A percentile compares a stretch with the other conserved stretches of the same genome.
Conservation (phyloP, 1,140 invertebrate genomes). For the Harpegnathos saltator region DNA sequence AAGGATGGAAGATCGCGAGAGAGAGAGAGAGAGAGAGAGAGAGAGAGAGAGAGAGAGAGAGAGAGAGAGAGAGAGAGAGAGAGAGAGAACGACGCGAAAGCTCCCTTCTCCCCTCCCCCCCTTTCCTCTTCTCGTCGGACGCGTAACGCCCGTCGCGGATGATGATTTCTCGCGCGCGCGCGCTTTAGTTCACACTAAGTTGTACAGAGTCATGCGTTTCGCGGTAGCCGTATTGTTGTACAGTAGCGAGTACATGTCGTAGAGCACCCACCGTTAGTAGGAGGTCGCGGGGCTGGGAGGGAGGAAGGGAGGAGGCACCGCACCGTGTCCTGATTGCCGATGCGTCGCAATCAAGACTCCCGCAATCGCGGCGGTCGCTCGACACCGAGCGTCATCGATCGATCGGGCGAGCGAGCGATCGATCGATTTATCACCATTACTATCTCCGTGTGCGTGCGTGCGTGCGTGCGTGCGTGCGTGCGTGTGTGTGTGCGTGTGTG, state of each 20-base stretch:
- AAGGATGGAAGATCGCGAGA: too few species aligned
- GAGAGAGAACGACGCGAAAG: too few species aligned
- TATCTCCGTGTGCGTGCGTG: background rate
- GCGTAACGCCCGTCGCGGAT: background rate
- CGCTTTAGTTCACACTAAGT: constrained; percentile 17
- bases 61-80: too few species aligned
- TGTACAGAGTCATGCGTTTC: constrained; percentile 30
- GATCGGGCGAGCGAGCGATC: background rate
- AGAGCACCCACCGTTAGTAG: background rate
- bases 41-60: too few species aligned
- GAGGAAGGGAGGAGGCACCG: too few species aligned
- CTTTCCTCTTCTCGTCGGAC: background rate
- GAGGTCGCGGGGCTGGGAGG: too few species aligned
- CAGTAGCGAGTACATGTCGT: constrained; percentile 8
- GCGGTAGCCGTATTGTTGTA: background rate
- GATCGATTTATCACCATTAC: background rate
- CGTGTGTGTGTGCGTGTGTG: too few species aligned
- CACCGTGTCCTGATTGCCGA: constrained; percentile 15
- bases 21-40: too few species aligned
- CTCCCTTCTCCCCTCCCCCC: too few species aligned
- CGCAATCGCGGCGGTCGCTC: background rate
- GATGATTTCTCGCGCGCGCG: constrained; percentile 18
- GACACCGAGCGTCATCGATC: background rate
- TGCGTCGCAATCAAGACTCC: background rate
- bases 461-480: too few species aligned